Conservation (phyloP, 2,797 vertebrate genomes). For the Borostomias antarcticus region DNA sequence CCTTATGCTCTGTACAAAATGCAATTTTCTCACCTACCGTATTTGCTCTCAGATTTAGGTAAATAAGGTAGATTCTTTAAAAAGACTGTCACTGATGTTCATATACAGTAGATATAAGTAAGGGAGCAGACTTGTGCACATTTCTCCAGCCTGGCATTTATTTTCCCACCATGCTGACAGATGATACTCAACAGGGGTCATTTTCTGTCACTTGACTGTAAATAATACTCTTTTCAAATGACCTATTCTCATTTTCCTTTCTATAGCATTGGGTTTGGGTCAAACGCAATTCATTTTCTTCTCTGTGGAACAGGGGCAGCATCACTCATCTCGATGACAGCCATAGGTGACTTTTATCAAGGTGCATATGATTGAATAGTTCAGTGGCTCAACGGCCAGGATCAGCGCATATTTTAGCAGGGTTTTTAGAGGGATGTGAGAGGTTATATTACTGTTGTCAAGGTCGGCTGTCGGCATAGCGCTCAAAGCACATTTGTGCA, state of each 20-base stretch:
- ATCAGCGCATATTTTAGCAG: constrained; percentile 24
- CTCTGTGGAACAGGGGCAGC: not conserved
- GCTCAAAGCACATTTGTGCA: constrained; percentile 53
- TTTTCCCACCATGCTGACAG: constrained; percentile 17
- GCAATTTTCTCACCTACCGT: no score
- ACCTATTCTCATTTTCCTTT: constrained; percentile 31
- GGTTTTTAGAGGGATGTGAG: constrained; percentile 39
- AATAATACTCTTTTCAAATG: constrained; percentile 38
- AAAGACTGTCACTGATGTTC: not conserved
- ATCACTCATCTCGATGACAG: constrained; percentile 17
- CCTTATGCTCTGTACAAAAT: not conserved
- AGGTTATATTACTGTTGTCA: constrained; percentile 61
- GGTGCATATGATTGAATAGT: constrained; percentile 45
- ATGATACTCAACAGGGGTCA: constrained; percentile 28
- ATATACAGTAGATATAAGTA: not conserved
- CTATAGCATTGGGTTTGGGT: constrained; percentile 11
- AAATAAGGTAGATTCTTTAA: not conserved
- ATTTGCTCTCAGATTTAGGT: no score
- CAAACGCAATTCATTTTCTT: constrained; percentile 5
- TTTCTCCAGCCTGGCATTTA: not conserved
- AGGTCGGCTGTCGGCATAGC: constrained; percentile 58
- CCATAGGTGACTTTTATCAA: constrained; percentile 28
- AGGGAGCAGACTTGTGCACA: not conserved
- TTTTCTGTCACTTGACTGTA: constrained; percentile 24
- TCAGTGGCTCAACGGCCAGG: constrained; percentile 47